A percentile compares a stretch with the other conserved stretches of the same genome.
phyloP scores from a whole-genome alignment of 2,888 invertebrate genomes.

The Siphlonurus alternatus region DNA sequence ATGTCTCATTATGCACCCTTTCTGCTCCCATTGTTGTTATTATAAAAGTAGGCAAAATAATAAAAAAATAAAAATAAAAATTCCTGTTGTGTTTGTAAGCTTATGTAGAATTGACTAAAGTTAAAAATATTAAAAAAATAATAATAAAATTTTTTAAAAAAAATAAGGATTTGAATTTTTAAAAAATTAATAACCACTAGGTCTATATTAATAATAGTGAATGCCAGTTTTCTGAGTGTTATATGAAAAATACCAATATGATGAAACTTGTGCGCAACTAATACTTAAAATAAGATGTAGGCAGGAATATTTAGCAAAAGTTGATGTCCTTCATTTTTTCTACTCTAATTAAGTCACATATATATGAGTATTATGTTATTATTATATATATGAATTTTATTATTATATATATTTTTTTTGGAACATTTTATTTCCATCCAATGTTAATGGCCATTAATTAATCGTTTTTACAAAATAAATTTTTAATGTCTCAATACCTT shows the following conservation, averaged over 20 bases:
- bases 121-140: neutral
- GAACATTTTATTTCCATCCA: constrained; percentile 15
- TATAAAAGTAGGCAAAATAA: neutral
- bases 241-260: neutral
- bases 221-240: neutral
- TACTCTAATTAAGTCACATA: constrained; percentile 5
- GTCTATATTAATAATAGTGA: no score
- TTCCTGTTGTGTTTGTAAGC: constrained; percentile 13
- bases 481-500: constrained; percentile 16
- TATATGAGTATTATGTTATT: constrained; percentile 8
- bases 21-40: constrained; percentile 10
- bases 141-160: no score
- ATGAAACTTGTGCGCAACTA: neutral
- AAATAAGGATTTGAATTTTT: neutral
- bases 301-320: neutral
- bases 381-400: no score
- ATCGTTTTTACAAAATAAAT: constrained; percentile 18
- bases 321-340: constrained; percentile 5
- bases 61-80: constrained; percentile 6
- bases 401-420: constrained; percentile 14
- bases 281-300: neutral
- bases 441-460: constrained; percentile 16
- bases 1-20: neutral
- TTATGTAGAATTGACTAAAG: constrained; percentile 11
- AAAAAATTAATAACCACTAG: neutral